phyloP scores from a whole-genome alignment of 2,888 invertebrate genomes.

The Diachrysia chrysitis region DNA sequence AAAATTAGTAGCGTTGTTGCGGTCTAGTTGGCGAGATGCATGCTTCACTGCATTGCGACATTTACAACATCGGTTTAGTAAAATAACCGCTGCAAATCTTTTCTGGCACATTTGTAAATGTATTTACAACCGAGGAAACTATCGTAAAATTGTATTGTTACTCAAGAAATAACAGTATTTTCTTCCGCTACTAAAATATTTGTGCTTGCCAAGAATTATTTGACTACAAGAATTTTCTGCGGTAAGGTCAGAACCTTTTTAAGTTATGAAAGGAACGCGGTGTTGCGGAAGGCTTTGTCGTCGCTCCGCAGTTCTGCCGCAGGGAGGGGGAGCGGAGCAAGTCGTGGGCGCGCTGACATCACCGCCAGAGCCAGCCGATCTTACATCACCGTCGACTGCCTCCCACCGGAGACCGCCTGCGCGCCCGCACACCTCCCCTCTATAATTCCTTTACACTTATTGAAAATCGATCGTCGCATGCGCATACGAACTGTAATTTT shows the following conservation, averaged over 20 bases:
- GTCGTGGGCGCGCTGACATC: slow-evolving; percentile 87
- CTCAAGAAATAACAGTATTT: background rate
- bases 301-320: slow-evolving; percentile 63
- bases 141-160: slow-evolving; percentile 10
- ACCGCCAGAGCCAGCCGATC: slow-evolving; percentile 85
- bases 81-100: slow-evolving; percentile 19
- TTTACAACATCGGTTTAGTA: slow-evolving; percentile 63
- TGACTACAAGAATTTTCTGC: slow-evolving; percentile 16
- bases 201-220: slow-evolving; percentile 2
- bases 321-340: slow-evolving; percentile 67
- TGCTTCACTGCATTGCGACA: slow-evolving; percentile 70
- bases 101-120: background rate
- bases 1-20: slow-evolving; percentile 64
- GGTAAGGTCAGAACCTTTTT: slow-evolving; percentile 28
- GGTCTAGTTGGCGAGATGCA: slow-evolving; percentile 67
- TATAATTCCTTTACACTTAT: slow-evolving; percentile 61
- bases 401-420: slow-evolving; percentile 75
- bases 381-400: slow-evolving; percentile 85
- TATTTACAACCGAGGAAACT: background rate
- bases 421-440: slow-evolving; percentile 64
- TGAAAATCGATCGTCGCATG: slow-evolving; percentile 64
- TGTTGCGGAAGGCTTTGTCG: slow-evolving; percentile 83
- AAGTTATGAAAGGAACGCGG: slow-evolving; percentile 57
- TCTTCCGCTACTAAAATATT: background rate
- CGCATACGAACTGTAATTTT: slow-evolving; percentile 15